A percentile compares a stretch with the other conserved stretches of the same genome.
Conservation (phyloP, 1,140 invertebrate genomes). For the Zaprionus capensis region DNA sequence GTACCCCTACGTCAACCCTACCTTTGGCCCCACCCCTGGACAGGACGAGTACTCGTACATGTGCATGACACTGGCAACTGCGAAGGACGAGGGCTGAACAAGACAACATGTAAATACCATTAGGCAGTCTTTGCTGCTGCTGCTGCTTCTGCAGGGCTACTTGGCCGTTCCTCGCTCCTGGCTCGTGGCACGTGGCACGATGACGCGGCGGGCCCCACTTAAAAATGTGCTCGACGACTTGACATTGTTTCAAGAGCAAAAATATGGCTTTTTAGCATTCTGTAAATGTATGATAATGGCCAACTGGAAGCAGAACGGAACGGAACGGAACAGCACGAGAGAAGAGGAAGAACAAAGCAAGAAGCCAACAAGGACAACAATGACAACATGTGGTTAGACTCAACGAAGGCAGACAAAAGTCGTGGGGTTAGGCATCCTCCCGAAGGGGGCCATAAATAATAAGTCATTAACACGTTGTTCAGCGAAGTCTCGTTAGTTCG, state of each 20-base stretch:
- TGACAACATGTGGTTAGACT: conserved; percentile 44
- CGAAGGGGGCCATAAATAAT: conserved; percentile 33
- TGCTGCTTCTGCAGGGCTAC: conserved; percentile 1
- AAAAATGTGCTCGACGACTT: conserved; percentile 71
- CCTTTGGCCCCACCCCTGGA: conserved; percentile 2
- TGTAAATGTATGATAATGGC: conserved; percentile 52
- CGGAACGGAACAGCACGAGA: neutral
- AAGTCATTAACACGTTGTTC: conserved; percentile 22
- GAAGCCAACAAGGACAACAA: neutral
- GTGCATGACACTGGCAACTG: conserved; percentile 62
- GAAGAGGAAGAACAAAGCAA: neutral
- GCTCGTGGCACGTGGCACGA: conserved; percentile 16
- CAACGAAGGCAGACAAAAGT: conserved; percentile 8
- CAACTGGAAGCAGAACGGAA: conserved; percentile 34
- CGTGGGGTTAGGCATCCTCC: neutral
- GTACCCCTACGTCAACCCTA: conserved; percentile 27
- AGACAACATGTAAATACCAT: conserved; percentile 75
- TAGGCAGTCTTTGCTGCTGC: conserved; percentile 46
- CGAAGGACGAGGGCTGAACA: conserved; percentile 42
- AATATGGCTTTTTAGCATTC: conserved; percentile 67
- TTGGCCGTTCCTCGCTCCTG: conserved; percentile 55
- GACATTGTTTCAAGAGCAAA: conserved; percentile 78
- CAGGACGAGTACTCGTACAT: conserved; percentile 19
- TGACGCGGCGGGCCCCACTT: conserved; percentile 49
- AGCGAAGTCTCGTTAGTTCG: conserved; percentile 6